Conservation (phyloP, 2,113 vertebrate species). For the Rana temporaria region DNA sequence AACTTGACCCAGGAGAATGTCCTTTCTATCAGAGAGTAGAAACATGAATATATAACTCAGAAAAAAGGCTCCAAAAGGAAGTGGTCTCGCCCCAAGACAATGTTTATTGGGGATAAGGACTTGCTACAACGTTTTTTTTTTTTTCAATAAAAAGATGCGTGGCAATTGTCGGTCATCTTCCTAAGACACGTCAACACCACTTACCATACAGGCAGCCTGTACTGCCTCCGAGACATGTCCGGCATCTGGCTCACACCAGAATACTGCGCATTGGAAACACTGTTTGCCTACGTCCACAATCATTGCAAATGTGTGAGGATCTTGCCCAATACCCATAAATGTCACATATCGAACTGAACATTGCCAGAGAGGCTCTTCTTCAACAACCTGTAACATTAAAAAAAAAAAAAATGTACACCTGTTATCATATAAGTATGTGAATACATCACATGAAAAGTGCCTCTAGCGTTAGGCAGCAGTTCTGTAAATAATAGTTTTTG, state of each 20-base stretch:
- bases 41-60: too few relatives aligned
- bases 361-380: constrained; percentile 86
- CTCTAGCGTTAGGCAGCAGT: too few relatives aligned
- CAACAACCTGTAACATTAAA: constrained; percentile 69
- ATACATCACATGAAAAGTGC: neutral
- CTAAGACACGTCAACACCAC: neutral
- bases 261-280: constrained; percentile 75
- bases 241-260: constrained; percentile 83
- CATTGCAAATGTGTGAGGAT: constrained; percentile 77
- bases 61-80: too few relatives aligned
- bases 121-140: neutral
- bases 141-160: neutral
- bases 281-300: constrained; percentile 76
- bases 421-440: neutral
- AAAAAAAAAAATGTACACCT: neutral
- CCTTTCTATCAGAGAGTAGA: too few relatives aligned
- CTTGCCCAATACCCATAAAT: constrained; percentile 81
- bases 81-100: too few relatives aligned
- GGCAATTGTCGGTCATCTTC: neutral
- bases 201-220: constrained; percentile 83
- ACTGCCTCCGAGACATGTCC: constrained; percentile 79
- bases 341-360: constrained; percentile 91
- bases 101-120: too few relatives aligned
- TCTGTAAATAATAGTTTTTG: too few relatives aligned
- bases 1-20: too few relatives aligned